These are phyloP conservation scores for Ellobium chinense DNA, from an alignment of 2,888 invertebrate genomes.

Conservation along the genomic window DNA sequence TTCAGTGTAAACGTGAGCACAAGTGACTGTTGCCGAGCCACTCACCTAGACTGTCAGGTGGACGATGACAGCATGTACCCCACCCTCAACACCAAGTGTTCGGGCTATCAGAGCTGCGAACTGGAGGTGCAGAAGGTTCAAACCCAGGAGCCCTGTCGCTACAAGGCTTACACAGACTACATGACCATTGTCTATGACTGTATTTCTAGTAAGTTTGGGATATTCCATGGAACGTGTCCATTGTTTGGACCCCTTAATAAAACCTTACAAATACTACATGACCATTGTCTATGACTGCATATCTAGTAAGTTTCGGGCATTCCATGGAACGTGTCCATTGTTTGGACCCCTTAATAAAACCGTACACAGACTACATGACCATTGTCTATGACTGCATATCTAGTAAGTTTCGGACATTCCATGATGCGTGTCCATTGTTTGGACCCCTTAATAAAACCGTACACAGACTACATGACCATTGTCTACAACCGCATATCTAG, in stretches of 20 bases:
- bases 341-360: no score
- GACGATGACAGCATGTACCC: constrained; percentile 64
- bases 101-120: constrained; percentile 64
- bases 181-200: constrained; percentile 72
- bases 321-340: no score
- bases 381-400: constrained; percentile 71
- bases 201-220: constrained; percentile 61
- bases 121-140: constrained; percentile 57
- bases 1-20: constrained; percentile 35
- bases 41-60: constrained; percentile 66
- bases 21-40: constrained; percentile 63
- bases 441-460: no score
- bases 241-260: no score
- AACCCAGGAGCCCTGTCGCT: constrained; percentile 54
- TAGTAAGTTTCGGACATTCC: constrained; percentile 59
- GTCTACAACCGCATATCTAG: constrained; percentile 71
- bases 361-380: constrained; percentile 67
- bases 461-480: constrained; percentile 69
- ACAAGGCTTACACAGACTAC: constrained; percentile 61
- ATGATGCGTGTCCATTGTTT: no score
- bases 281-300: constrained; percentile 71
- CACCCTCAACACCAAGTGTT: constrained; percentile 67
- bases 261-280: constrained; percentile 66
- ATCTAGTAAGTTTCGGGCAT: constrained; percentile 59
- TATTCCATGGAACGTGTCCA: no score